phyloP scores from a whole-genome alignment of 2,888 invertebrate species.

The Spilosoma lubricipeda region DNA sequence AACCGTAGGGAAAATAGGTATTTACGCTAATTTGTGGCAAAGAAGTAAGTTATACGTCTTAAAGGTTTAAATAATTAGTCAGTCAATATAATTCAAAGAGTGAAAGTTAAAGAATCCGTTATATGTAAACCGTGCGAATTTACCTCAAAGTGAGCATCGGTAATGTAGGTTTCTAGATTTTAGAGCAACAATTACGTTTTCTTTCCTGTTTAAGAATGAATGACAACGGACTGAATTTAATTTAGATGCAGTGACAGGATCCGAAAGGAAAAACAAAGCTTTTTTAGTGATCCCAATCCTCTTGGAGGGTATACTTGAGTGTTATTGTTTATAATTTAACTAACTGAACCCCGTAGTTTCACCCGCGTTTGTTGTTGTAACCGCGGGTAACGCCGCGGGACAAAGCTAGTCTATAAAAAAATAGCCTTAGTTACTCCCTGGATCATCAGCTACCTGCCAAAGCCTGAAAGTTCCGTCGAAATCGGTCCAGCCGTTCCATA shows the following conservation, averaged over 20 bases:
- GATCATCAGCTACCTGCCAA: too few species aligned
- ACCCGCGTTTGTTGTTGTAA: too few species aligned
- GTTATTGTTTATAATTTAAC: neutral
- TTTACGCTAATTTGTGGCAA: neutral
- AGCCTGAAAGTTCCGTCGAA: too few species aligned
- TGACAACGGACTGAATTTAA: neutral
- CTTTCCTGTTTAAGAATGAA: neutral
- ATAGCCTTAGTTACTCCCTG: too few species aligned
- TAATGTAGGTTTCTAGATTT: conserved; percentile 19
- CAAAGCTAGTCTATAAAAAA: too few species aligned
- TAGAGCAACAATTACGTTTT: conserved; percentile 9
- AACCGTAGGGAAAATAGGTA: neutral
- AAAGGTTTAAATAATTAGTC: neutral
- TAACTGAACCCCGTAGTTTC: too few species aligned
- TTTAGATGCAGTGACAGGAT: neutral
- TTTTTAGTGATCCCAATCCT: neutral
- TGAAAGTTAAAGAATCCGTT: conserved; percentile 10
- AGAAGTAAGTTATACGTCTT: neutral
- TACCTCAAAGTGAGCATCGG: conserved; percentile 3
- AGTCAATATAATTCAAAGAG: neutral
- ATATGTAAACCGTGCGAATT: conserved; percentile 14
- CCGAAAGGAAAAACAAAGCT: neutral
- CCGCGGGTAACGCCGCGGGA: too few species aligned
- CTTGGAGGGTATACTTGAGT: neutral
- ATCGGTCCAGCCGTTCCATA: too few species aligned